A percentile compares a stretch with the other conserved stretches of the same genome.
Conservation (phyloP, 1,140 invertebrate genomes). For the Berghia stephanieae region DNA sequence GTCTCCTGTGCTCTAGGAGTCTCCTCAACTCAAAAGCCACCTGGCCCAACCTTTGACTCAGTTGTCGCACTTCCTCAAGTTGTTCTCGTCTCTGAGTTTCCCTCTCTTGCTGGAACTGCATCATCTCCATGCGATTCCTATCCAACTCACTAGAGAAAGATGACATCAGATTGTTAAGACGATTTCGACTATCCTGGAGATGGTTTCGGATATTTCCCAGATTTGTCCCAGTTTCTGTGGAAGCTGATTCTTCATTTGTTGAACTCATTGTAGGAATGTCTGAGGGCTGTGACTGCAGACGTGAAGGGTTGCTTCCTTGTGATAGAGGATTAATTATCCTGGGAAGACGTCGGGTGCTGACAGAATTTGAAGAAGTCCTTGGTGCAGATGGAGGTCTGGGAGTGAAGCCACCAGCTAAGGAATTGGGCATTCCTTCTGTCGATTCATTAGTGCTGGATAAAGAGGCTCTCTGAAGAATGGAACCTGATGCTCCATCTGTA, state of each 20-base stretch:
- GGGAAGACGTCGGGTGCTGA: slow-evolving; percentile 2
- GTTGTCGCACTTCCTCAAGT: slow-evolving; percentile 53
- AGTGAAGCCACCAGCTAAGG: background rate
- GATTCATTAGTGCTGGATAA: background rate
- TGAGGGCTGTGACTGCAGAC: background rate
- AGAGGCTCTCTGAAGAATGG: background rate
- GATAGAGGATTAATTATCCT: slow-evolving; percentile 16
- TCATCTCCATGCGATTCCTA: slow-evolving; percentile 47
- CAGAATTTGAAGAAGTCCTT: slow-evolving; percentile 20
- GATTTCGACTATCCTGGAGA: slow-evolving; percentile 50
- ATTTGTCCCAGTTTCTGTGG: slow-evolving; percentile 10
- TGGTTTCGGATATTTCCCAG: slow-evolving; percentile 44
- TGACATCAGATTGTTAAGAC: slow-evolving; percentile 52
- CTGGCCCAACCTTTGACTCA: slow-evolving; percentile 54
- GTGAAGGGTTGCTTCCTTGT: background rate
- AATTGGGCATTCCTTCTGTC: background rate
- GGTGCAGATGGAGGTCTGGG: slow-evolving; percentile 25
- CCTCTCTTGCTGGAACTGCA: slow-evolving; percentile 50
- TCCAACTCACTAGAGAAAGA: slow-evolving; percentile 52
- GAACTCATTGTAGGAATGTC: background rate
- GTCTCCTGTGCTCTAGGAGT: slow-evolving; percentile 46
- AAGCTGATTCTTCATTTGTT: no score
- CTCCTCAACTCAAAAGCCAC: slow-evolving; percentile 54
- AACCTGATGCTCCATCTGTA: background rate
- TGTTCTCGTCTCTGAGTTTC: slow-evolving; percentile 54